phyloP scores from a whole-genome alignment of 2,797 vertebrate species.

The Pangasius larnaudii region DNA sequence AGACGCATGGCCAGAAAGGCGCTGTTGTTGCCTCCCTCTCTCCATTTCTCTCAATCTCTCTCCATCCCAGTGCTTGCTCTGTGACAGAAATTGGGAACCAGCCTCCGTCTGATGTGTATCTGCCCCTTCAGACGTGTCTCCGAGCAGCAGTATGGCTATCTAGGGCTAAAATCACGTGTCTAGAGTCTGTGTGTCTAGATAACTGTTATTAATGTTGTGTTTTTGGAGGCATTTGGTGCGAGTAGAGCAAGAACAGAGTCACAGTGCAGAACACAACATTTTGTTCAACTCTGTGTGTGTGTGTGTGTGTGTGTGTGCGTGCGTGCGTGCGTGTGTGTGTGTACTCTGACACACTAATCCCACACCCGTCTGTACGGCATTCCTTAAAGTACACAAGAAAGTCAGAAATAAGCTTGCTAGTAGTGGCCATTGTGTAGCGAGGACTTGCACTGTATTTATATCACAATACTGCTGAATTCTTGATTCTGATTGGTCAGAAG shows the following conservation, averaged over 20 bases:
- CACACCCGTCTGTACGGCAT: neutral
- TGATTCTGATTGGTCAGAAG: neutral
- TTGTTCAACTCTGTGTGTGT: neutral
- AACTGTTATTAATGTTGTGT: constrained; percentile 47
- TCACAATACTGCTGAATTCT: neutral
- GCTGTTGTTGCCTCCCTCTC: constrained; percentile 30
- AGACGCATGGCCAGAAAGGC: constrained; percentile 45
- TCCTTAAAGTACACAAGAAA: neutral
- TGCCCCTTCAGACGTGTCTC: constrained; percentile 21
- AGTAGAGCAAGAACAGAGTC: constrained; percentile 8
- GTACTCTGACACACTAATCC: neutral
- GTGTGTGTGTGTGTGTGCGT: neutral
- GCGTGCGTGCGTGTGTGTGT: neutral
- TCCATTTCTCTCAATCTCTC: constrained; percentile 5
- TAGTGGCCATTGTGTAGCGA: too few species aligned
- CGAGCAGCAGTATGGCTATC: constrained; percentile 33
- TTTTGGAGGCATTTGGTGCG: constrained; percentile 27
- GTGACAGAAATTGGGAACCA: constrained; percentile 39
- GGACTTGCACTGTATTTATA: neutral
- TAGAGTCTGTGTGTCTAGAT: constrained; percentile 38
- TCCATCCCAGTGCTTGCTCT: neutral
- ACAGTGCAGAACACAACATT: neutral
- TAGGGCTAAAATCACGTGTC: constrained; percentile 34
- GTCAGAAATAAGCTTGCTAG: neutral
- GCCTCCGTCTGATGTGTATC: constrained; percentile 44